Conservation (phyloP, 2,113 vertebrate species). For the Polypterus bichir region DNA sequence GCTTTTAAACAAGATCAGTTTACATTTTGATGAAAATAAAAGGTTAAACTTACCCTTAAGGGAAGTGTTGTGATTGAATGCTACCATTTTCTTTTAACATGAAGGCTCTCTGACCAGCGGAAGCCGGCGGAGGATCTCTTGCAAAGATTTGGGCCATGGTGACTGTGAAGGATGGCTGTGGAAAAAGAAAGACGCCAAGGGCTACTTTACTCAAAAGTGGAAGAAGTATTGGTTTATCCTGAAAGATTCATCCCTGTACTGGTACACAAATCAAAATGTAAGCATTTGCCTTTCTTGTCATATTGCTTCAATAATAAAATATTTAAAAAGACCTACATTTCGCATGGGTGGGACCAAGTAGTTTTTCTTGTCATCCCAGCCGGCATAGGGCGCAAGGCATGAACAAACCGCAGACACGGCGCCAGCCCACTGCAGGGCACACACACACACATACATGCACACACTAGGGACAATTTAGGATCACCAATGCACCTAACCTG, state of each 20-base stretch:
- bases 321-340: background rate
- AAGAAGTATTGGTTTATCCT: constrained; percentile 86
- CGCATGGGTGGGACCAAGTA: background rate
- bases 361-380: too few relatives aligned
- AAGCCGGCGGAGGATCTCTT: constrained; percentile 73
- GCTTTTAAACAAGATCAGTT: too few relatives aligned
- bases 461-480: too few relatives aligned
- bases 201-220: constrained; percentile 82
- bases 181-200: constrained; percentile 81
- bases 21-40: too few relatives aligned
- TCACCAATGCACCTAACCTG: too few relatives aligned
- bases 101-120: constrained; percentile 64
- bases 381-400: too few relatives aligned
- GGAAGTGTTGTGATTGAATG: too few relatives aligned
- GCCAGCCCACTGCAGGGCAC: too few relatives aligned
- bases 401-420: too few relatives aligned
- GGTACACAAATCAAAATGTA: constrained; percentile 86
- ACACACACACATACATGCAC: too few relatives aligned
- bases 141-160: constrained; percentile 73
- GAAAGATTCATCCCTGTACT: constrained; percentile 79
- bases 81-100: constrained; percentile 3
- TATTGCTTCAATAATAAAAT: background rate
- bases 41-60: too few relatives aligned
- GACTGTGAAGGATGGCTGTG: constrained; percentile 83
- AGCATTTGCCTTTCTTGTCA: constrained; percentile 26